phyloP scores from a whole-genome alignment of 2,797 vertebrate genomes.

The Prionace glauca region DNA sequence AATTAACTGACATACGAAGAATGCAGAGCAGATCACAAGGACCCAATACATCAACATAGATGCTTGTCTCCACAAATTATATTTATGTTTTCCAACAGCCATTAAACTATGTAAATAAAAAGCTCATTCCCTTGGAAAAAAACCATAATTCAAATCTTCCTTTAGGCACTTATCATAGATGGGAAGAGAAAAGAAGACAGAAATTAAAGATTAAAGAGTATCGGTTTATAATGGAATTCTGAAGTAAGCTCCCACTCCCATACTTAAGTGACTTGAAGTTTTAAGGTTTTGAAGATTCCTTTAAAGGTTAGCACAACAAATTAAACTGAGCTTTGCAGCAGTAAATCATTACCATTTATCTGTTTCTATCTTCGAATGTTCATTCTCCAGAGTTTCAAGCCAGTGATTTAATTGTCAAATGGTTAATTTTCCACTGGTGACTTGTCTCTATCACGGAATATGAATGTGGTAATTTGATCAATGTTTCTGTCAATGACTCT shows the following conservation, averaged over 20 bases:
- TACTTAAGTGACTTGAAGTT: background rate
- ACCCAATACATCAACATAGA: background rate
- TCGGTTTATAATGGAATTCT: background rate
- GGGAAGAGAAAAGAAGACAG: background rate
- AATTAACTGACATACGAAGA: slow-evolving; percentile 9
- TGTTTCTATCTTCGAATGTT: background rate
- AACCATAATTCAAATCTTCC: background rate
- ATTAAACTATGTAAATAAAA: slow-evolving; percentile 21
- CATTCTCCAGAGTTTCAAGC: background rate
- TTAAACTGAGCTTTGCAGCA: background rate
- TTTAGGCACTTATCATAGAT: background rate
- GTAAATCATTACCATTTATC: background rate
- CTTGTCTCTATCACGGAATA: background rate
- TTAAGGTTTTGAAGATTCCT: background rate
- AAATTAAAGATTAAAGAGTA: background rate
- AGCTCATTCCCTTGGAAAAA: background rate
- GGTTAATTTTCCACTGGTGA: background rate
- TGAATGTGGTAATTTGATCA: background rate
- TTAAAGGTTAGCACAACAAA: background rate
- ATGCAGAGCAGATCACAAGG: background rate
- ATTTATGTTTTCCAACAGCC: background rate
- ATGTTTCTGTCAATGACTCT: background rate
- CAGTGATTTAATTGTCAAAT: background rate
- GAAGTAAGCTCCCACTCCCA: background rate
- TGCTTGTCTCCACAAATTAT: background rate